phyloP scores from a whole-genome alignment of 2,888 invertebrate species.

The Monochamus alternatus region DNA sequence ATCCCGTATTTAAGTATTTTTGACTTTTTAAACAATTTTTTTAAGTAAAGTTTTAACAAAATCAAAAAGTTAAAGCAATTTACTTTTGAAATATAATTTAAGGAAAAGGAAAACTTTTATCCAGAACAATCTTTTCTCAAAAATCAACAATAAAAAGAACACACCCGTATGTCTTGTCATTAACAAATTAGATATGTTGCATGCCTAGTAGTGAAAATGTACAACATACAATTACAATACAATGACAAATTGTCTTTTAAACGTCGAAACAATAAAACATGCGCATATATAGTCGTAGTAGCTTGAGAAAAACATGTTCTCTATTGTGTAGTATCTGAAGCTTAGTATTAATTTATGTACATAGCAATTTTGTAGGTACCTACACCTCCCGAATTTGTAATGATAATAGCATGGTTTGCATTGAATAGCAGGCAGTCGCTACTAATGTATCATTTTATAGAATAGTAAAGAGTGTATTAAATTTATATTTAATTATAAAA shows the following conservation, averaged over 20 bases:
- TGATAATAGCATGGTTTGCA: constrained; percentile 16
- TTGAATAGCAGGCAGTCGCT: neutral
- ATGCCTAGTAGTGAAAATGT: neutral
- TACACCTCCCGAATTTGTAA: constrained; percentile 19
- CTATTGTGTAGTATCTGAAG: constrained; percentile 11
- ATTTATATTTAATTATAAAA: constrained; percentile 1
- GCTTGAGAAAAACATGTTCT: constrained; percentile 23
- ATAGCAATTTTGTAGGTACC: constrained; percentile 2
- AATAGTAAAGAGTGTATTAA: neutral
- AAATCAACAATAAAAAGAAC: too few relatives aligned
- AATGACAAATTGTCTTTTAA: constrained; percentile 35
- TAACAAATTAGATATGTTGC: neutral
- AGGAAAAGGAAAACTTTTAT: too few relatives aligned
- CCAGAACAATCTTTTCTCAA: too few relatives aligned
- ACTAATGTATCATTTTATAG: neutral
- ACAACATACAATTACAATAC: constrained; percentile 14
- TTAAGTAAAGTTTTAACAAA: too few relatives aligned
- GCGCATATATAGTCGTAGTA: constrained; percentile 1
- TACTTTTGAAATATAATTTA: too few relatives aligned
- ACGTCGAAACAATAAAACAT: constrained; percentile 13
- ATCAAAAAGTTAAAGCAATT: too few relatives aligned
- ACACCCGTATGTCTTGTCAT: too few relatives aligned
- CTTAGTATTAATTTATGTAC: constrained; percentile 19
- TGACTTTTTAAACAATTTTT: too few relatives aligned
- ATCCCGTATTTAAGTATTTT: too few relatives aligned